These are phyloP conservation scores for Eugnorisma glareosa DNA, from an alignment of 2,888 invertebrate species.

Conservation along the genomic window DNA sequence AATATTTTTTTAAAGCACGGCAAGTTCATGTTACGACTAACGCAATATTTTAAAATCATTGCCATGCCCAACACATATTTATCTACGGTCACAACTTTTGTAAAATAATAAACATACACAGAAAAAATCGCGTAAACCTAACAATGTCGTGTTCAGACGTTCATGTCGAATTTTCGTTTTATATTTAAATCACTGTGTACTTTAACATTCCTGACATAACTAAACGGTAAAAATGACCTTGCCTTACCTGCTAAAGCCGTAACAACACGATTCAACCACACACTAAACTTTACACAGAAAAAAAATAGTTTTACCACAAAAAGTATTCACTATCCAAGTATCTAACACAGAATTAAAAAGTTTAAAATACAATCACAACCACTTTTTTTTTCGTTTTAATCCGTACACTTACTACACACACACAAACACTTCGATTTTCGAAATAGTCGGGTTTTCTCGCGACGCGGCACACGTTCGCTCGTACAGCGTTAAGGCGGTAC, in stretches of 20 bases:
- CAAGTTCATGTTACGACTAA: neutral
- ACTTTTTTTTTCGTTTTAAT: conserved; percentile 63
- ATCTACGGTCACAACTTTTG: conserved; percentile 11
- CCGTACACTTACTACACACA: conserved; percentile 63
- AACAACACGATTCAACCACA: conserved; percentile 57
- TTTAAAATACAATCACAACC: conserved; percentile 71
- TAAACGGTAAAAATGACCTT: conserved; percentile 57
- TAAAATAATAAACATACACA: conserved; percentile 7
- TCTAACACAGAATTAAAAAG: conserved; percentile 56
- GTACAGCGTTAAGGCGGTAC: conserved; percentile 66
- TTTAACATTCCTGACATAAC: conserved; percentile 53
- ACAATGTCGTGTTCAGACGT: conserved; percentile 28
- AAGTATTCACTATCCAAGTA: conserved; percentile 38
- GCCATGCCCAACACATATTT: neutral
- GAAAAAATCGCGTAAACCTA: conserved; percentile 2
- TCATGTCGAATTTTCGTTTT: conserved; percentile 34
- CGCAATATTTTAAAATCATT: conserved; percentile 4
- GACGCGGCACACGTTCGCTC: conserved; percentile 64
- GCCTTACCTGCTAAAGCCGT: conserved; percentile 64
- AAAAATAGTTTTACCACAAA: conserved; percentile 45
- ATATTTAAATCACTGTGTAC: conserved; percentile 53
- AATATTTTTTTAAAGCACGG: too few relatives aligned
- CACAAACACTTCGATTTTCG: conserved; percentile 71
- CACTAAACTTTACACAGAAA: conserved; percentile 61
- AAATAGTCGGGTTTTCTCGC: conserved; percentile 59